phyloP scores from a whole-genome alignment of 2,888 invertebrate species.

The Xestia c-nigrum region DNA sequence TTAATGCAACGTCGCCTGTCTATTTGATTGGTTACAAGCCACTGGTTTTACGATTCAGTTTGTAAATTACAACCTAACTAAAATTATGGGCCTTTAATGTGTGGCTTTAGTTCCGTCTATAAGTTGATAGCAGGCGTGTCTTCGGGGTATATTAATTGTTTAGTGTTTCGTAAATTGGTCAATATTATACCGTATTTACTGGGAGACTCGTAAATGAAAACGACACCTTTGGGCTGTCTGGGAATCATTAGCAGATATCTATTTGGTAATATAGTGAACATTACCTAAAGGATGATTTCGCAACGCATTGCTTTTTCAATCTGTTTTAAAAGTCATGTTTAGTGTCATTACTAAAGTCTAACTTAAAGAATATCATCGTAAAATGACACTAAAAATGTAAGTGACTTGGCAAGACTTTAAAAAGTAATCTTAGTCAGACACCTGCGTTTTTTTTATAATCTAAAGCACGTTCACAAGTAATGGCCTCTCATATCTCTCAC shows the following conservation, averaged over 20 bases:
- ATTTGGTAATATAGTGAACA: slow-evolving; percentile 1
- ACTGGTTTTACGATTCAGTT: slow-evolving; percentile 64
- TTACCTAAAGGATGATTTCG: background rate
- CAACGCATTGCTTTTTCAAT: background rate
- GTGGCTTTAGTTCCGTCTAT: slow-evolving; percentile 54
- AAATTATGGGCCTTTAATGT: slow-evolving; percentile 61
- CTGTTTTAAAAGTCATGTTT: background rate
- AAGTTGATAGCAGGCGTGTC: slow-evolving; percentile 49
- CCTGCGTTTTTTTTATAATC: slow-evolving; percentile 33
- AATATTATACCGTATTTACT: slow-evolving; percentile 36
- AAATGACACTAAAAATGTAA: background rate
- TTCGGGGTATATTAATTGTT: slow-evolving; percentile 50
- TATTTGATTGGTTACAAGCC: slow-evolving; percentile 67
- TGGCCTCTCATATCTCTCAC: slow-evolving; percentile 33
- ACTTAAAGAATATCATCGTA: background rate
- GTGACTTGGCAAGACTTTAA: background rate
- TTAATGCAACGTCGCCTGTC: slow-evolving; percentile 65
- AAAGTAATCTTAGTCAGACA: slow-evolving; percentile 18
- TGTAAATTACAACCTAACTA: slow-evolving; percentile 67
- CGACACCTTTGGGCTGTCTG: slow-evolving; percentile 29
- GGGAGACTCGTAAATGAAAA: slow-evolving; percentile 32
- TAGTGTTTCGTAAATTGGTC: slow-evolving; percentile 51
- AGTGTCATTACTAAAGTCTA: background rate
- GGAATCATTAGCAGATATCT: slow-evolving; percentile 37
- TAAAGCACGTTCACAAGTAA: slow-evolving; percentile 24